Percentiles rank a stretch among this genome's conserved stretches.
These are phyloP conservation scores for Cyprichromis sp. DNA, from an alignment of 2,113 vertebrate species.

Conservation along the genomic window DNA sequence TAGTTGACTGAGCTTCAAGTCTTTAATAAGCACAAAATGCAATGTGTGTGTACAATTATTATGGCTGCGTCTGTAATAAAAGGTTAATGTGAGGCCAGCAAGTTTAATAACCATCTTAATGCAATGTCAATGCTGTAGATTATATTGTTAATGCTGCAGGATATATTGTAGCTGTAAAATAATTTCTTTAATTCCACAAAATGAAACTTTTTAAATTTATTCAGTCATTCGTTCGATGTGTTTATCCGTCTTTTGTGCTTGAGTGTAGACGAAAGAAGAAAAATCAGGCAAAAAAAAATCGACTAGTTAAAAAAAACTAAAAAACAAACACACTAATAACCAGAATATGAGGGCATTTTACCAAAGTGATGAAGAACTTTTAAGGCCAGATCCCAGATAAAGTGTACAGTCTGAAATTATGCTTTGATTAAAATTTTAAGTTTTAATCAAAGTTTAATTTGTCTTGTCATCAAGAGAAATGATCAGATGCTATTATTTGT, in stretches of 20 bases:
- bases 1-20: not conserved
- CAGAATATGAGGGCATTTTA: not conserved
- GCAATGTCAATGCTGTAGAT: not conserved
- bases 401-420: not conserved
- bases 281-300: not conserved
- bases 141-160: not conserved
- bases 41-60: not conserved
- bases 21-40: not conserved
- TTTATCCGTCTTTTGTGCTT: not conserved
- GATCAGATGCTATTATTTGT: not conserved
- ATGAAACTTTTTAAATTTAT: not conserved
- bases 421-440: not conserved
- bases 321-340: accelerated
- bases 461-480: not conserved
- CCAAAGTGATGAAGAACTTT: not conserved
- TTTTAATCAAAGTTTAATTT: not conserved
- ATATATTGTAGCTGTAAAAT: not conserved
- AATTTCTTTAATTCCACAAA: not conserved
- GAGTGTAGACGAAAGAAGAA: not conserved
- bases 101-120: not conserved
- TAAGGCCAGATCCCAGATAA: not conserved
- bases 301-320: not conserved
- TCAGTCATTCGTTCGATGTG: not conserved
- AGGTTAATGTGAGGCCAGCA: not conserved
- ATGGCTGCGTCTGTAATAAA: not conserved